phyloP scores from a whole-genome alignment of 2,113 vertebrate species.

The Thomomys bottae region DNA sequence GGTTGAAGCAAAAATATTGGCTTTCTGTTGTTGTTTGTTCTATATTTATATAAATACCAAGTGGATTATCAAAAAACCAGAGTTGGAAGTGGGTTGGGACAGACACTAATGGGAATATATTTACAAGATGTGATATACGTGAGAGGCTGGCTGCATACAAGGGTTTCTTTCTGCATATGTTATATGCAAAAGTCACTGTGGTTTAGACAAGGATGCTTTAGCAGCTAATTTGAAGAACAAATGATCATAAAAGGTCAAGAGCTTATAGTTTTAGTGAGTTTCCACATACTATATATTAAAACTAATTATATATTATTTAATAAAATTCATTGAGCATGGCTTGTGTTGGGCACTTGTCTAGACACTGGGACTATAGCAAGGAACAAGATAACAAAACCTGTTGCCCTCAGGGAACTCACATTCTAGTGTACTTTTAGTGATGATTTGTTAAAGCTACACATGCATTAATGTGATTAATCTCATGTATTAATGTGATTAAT shows the following conservation, averaged over 20 bases:
- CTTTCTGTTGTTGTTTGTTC: not conserved
- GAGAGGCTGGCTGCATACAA: not conserved
- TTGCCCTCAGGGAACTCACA: not conserved
- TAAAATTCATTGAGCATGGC: not conserved
- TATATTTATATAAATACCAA: not conserved
- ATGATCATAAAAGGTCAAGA: not conserved
- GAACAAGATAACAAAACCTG: not conserved
- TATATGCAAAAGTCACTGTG: not conserved
- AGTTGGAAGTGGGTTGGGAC: not conserved
- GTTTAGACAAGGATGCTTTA: not conserved
- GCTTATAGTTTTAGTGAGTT: not conserved
- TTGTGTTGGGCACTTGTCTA: not conserved
- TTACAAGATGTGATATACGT: not conserved
- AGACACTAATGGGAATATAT: not conserved
- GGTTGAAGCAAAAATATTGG: not conserved
- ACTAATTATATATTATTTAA: not conserved
- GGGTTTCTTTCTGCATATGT: not conserved
- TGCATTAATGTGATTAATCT: not conserved
- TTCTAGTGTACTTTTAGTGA: not conserved
- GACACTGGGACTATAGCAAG: not conserved
- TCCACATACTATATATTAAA: not conserved
- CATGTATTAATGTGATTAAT: not conserved
- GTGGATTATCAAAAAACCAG: not conserved
- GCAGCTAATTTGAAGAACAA: not conserved
- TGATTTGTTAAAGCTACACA: constrained; percentile 1